phyloP scores from a whole-genome alignment of 2,888 invertebrate genomes.

The Parelbella ahira region DNA sequence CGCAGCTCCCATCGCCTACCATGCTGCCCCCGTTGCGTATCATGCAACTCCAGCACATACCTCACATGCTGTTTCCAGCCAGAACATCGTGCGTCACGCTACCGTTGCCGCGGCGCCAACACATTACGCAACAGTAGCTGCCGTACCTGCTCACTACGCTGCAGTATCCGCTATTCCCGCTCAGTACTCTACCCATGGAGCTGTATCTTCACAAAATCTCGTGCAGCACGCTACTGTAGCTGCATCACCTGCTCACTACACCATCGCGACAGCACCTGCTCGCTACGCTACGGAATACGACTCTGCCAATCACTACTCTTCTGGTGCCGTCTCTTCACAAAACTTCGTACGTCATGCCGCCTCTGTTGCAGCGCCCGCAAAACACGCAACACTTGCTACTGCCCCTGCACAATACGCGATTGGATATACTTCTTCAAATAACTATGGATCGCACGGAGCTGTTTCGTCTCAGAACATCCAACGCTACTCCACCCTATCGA shows the following conservation, averaged over 20 bases:
- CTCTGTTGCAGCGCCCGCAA: constrained; percentile 32
- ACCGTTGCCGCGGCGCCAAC: constrained; percentile 36
- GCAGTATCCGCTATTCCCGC: constrained; percentile 27
- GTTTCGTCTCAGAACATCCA: constrained; percentile 29
- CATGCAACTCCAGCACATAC: constrained; percentile 34
- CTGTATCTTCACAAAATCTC: constrained; percentile 61
- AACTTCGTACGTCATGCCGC: constrained; percentile 51
- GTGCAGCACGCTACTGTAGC: constrained; percentile 48
- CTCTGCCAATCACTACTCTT: constrained; percentile 33
- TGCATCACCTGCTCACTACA: constrained; percentile 40
- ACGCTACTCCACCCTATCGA: constrained; percentile 20
- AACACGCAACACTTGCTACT: constrained; percentile 34
- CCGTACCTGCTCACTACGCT: constrained; percentile 37
- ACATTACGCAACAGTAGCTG: constrained; percentile 34
- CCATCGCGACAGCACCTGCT: constrained; percentile 25
- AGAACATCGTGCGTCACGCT: constrained; percentile 42
- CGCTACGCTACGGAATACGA: constrained; percentile 30
- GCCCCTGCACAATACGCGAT: constrained; percentile 33
- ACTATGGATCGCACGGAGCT: constrained; percentile 26
- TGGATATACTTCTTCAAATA: constrained; percentile 28
- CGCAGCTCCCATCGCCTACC: constrained; percentile 33
- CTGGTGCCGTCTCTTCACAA: constrained; percentile 51
- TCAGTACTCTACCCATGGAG: constrained; percentile 32
- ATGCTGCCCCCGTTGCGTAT: constrained; percentile 22
- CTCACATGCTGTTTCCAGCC: constrained; percentile 25